phyloP scores from a whole-genome alignment of 2,888 invertebrate genomes.

The Bellardia bayeri region DNA sequence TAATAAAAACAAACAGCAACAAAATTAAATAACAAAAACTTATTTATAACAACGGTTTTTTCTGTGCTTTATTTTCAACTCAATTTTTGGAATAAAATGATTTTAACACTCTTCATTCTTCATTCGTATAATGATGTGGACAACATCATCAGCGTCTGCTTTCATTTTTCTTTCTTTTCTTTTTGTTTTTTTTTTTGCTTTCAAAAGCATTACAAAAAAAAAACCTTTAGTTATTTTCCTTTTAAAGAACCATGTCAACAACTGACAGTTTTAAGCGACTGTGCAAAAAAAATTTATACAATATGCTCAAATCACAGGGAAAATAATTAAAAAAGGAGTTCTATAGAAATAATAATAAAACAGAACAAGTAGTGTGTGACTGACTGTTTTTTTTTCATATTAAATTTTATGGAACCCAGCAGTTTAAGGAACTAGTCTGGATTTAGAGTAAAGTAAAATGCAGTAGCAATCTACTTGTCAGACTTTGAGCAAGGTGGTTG shows the following conservation, averaged over 20 bases:
- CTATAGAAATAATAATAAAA: background rate
- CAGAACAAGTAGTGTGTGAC: background rate
- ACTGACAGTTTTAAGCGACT: conserved; percentile 37
- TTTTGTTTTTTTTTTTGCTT: conserved; percentile 20
- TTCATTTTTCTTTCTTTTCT: conserved; percentile 46
- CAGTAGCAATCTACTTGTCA: no score
- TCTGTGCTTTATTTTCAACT: conserved; percentile 31
- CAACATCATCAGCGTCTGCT: conserved; percentile 54
- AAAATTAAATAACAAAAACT: conserved; percentile 21
- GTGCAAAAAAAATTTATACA: background rate
- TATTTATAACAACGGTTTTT: conserved; percentile 45
- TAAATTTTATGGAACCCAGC: background rate
- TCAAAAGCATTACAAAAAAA: background rate
- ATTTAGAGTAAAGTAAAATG: no score
- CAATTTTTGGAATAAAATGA: conserved; percentile 54
- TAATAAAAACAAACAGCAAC: background rate
- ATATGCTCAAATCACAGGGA: background rate
- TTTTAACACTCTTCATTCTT: conserved; percentile 18
- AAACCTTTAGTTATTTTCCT: background rate
- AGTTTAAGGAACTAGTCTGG: no score
- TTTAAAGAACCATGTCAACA: conserved; percentile 59
- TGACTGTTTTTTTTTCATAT: background rate
- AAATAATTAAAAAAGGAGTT: conserved; percentile 12
- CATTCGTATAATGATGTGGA: conserved; percentile 47
- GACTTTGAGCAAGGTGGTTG: no score